Evolutionary conservation across 2,113 vertebrate species (phyloP).

Genomic region (Prietella phreatophila): DNA sequence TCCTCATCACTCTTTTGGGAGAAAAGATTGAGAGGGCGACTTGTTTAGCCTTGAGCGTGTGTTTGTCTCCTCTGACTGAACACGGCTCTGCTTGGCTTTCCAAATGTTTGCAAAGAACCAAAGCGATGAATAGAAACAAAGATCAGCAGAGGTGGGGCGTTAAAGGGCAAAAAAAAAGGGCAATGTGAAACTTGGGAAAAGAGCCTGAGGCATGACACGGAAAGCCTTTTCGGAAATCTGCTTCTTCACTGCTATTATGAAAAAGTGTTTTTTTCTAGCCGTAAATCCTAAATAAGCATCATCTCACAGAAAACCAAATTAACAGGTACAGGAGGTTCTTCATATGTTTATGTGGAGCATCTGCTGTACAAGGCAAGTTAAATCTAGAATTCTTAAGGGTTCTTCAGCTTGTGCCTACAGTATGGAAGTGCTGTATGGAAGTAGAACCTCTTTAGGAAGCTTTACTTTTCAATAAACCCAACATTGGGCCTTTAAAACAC

Average conservation of each 20-base stretch:
- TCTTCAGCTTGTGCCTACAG: not conserved
- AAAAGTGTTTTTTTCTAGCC: not conserved
- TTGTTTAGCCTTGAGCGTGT: constrained; percentile 32
- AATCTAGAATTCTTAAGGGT: not conserved
- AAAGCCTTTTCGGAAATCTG: not conserved
- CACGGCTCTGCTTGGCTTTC: constrained; percentile 9
- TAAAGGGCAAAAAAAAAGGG: constrained; percentile 19
- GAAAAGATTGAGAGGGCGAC: constrained; percentile 10
- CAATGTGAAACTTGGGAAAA: not conserved
- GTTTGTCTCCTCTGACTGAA: constrained; percentile 18
- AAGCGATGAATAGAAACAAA: constrained; percentile 32
- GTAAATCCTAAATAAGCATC: too few species aligned
- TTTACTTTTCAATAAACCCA: not conserved
- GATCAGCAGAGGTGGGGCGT: constrained; percentile 20
- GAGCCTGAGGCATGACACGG: not conserved
- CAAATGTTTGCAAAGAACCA: constrained; percentile 45
- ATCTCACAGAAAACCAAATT: not conserved
- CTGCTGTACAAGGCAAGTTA: not conserved
- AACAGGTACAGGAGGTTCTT: too few species aligned
- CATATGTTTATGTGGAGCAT: too few species aligned
- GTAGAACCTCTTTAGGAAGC: not conserved
- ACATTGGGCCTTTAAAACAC: not conserved
- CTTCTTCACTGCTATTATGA: not conserved
- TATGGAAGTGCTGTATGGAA: not conserved
- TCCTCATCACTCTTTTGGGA: constrained; percentile 11